A percentile compares a stretch with the other conserved stretches of the same genome.
Conservation (phyloP, 92 coral and sea anemone genomes). For the Hydrozoanthus gracilis region DNA sequence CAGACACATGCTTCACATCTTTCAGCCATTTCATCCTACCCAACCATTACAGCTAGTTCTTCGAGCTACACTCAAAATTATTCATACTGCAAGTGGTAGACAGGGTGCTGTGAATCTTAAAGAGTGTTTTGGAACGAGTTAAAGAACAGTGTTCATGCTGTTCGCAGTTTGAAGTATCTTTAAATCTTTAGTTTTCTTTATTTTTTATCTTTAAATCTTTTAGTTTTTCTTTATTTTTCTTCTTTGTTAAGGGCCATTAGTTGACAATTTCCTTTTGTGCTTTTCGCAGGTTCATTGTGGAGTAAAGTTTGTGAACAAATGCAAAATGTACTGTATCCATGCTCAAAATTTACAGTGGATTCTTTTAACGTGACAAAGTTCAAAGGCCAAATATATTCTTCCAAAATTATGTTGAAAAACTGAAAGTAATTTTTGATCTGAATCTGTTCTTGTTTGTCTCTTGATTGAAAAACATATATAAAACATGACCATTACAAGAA, state of each 20-base stretch:
- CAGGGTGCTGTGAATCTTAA: neutral
- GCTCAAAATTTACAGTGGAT: neutral
- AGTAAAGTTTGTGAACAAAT: neutral
- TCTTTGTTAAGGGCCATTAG: neutral
- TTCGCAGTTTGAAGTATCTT: conserved; percentile 10
- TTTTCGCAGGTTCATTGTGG: neutral
- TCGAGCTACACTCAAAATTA: conserved; percentile 32
- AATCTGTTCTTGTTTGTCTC: neutral
- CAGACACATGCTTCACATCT: conserved; percentile 42
- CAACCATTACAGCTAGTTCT: conserved; percentile 28
- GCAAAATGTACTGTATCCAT: neutral
- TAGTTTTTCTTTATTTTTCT: neutral
- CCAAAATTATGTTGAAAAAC: neutral
- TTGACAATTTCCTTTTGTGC: neutral
- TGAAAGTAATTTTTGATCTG: neutral
- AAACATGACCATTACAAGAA: neutral
- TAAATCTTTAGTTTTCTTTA: conserved; percentile 1
- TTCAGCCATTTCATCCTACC: conserved; percentile 41
- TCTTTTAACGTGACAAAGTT: conserved; percentile 11
- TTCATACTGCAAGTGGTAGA: conserved; percentile 40
- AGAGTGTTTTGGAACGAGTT: conserved; percentile 22
- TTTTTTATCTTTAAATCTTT: neutral
- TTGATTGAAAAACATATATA: neutral
- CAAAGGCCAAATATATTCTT: conserved; percentile 39
- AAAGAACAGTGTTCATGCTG: conserved; percentile 5